Conservation (phyloP, 2,888 invertebrate genomes). For the Idaea biselata region DNA sequence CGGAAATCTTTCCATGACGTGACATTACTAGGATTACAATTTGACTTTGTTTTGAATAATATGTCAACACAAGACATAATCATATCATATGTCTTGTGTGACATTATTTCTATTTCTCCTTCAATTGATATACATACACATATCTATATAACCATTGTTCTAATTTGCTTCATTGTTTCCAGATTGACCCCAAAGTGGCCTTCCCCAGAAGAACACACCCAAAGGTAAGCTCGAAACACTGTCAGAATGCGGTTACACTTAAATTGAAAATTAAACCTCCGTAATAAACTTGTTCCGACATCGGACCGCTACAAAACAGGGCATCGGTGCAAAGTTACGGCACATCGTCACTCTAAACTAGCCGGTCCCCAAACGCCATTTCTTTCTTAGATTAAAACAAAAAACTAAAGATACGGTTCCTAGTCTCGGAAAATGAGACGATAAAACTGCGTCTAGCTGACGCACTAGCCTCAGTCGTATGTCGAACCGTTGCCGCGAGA, state of each 20-base stretch:
- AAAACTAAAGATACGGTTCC: too few relatives aligned
- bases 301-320: constrained; percentile 55
- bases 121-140: constrained; percentile 20
- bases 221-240: constrained; percentile 87
- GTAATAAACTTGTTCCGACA: constrained; percentile 61
- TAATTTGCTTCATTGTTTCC: constrained; percentile 65
- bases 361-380: constrained; percentile 49
- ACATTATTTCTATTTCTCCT: too few relatives aligned
- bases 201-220: constrained; percentile 99
- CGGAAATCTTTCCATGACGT: background rate
- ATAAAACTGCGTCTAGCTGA: too few relatives aligned
- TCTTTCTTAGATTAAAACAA: too few relatives aligned
- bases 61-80: too few relatives aligned
- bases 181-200: constrained; percentile 99
- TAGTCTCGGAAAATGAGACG: too few relatives aligned
- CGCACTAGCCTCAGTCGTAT: too few relatives aligned
- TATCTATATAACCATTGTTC: background rate
- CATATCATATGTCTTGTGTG: too few relatives aligned
- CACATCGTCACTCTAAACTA: constrained; percentile 60
- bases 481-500: too few relatives aligned
- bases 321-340: constrained; percentile 54
- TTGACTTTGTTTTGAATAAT: background rate
- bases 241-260: constrained; percentile 44
- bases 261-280: constrained; percentile 62
- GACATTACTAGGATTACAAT: background rate